These are phyloP conservation scores for Lepus americanus DNA, from an alignment of 2,113 vertebrate genomes.

Conservation along the genomic window DNA sequence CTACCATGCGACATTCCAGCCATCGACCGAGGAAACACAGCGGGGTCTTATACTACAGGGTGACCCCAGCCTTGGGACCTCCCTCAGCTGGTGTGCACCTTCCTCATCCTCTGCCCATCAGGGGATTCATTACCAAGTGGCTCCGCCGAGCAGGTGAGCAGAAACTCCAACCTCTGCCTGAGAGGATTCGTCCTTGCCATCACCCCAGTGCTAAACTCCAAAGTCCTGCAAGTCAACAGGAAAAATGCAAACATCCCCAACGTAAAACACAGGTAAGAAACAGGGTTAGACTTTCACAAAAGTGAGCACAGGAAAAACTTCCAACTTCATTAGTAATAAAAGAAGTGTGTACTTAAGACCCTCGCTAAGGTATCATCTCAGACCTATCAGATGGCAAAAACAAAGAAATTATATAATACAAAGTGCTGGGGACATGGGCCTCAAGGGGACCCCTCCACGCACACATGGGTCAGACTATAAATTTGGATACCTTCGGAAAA, in stretches of 20 bases:
- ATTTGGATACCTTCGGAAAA: background rate
- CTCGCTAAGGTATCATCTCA: constrained; percentile 5
- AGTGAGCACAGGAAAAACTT: background rate
- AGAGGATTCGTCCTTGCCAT: background rate
- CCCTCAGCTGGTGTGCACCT: background rate
- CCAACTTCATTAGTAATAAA: constrained; percentile 2
- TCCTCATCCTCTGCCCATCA: background rate
- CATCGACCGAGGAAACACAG: background rate
- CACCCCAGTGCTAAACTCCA: background rate
- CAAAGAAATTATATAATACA: background rate
- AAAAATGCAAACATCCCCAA: background rate
- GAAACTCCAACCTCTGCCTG: background rate
- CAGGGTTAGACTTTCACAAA: constrained; percentile 23
- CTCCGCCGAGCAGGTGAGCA: background rate
- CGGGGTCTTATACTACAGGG: background rate
- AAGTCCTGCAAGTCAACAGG: background rate
- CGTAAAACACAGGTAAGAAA: background rate
- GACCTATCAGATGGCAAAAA: background rate
- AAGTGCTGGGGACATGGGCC: background rate
- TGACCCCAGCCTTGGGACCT: background rate
- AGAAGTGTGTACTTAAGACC: background rate
- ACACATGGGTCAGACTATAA: background rate
- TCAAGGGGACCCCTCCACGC: background rate
- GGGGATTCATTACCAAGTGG: background rate
- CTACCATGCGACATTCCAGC: background rate